Evolutionary conservation across 92 coral and sea anemone genomes (phyloP).

Genomic region (Epizoanthus ramosus): DNA sequence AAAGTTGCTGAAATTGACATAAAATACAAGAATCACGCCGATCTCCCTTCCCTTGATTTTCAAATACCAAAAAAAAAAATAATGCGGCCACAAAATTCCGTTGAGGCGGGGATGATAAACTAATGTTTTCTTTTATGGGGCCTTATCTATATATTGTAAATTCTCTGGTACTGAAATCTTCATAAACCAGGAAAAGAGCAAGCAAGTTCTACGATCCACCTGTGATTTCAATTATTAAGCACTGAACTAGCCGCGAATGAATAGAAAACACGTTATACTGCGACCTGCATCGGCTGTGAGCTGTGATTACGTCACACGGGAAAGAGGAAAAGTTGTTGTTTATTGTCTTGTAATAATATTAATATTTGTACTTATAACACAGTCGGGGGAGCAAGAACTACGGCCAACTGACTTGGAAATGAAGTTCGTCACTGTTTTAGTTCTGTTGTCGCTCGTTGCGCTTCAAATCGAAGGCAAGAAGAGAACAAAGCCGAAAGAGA

Average conservation of each 20-base stretch:
- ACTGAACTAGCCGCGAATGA: slow-evolving; percentile 20
- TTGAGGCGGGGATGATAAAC: too few relatives aligned
- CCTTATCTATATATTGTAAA: too few relatives aligned
- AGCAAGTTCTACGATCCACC: neutral
- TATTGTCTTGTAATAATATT: neutral
- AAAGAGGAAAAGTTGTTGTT: neutral
- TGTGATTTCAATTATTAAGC: slow-evolving; percentile 26
- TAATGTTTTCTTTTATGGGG: too few relatives aligned
- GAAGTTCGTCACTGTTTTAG: slow-evolving; percentile 32
- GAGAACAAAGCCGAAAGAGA: slow-evolving; percentile 29
- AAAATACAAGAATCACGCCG: too few relatives aligned
- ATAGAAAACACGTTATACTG: slow-evolving; percentile 27
- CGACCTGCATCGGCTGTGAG: slow-evolving; percentile 12
- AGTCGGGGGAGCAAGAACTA: neutral
- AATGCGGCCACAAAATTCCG: too few relatives aligned
- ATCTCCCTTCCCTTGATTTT: too few relatives aligned
- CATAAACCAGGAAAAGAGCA: slow-evolving; percentile 17
- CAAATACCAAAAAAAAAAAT: too few relatives aligned
- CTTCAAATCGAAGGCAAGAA: slow-evolving; percentile 66
- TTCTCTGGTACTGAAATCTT: neutral
- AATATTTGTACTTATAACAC: neutral
- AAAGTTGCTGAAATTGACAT: too few relatives aligned
- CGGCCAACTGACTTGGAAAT: neutral
- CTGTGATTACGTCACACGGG: slow-evolving; percentile 33
- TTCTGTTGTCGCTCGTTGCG: slow-evolving; percentile 39